A percentile compares a stretch with the other conserved stretches of the same genome.
Evolutionary conservation across 2,888 invertebrate genomes (phyloP).

Genomic region (Agrotis segetum): DNA sequence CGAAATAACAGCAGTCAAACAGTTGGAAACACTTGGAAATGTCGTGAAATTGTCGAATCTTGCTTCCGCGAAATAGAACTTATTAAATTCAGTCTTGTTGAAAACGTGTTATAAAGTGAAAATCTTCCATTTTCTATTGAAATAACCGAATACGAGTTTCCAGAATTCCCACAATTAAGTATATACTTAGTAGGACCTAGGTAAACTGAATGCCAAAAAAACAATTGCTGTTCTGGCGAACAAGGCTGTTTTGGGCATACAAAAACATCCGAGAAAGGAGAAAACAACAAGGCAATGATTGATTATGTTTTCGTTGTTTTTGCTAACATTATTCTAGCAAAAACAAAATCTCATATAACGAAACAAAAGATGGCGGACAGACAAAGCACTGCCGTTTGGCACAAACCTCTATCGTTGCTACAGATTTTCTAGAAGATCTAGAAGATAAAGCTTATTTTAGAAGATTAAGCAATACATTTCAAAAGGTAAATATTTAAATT

Average conservation of each 20-base stretch:
- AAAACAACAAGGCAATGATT: constrained; percentile 38
- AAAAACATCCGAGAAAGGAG: constrained; percentile 18
- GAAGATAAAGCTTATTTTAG: neutral
- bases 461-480: no score
- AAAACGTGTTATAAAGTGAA: neutral
- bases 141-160: neutral
- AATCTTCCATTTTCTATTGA: neutral
- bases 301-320: constrained; percentile 27
- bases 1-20: neutral
- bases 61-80: no score
- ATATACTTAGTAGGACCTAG: no score
- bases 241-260: neutral
- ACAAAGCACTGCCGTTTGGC: neutral
- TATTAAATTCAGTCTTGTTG: neutral
- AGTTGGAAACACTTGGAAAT: neutral
- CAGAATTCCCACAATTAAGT: neutral
- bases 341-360: constrained; percentile 20
- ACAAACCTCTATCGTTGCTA: neutral
- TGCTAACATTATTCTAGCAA: constrained; percentile 19
- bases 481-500: no score
- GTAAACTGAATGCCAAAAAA: neutral
- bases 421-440: neutral
- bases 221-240: neutral
- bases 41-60: neutral
- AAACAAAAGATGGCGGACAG: constrained; percentile 14